Evolutionary conservation across 2,113 vertebrate genomes (phyloP).

Genomic region (Microcebus lehilahytsara): DNA sequence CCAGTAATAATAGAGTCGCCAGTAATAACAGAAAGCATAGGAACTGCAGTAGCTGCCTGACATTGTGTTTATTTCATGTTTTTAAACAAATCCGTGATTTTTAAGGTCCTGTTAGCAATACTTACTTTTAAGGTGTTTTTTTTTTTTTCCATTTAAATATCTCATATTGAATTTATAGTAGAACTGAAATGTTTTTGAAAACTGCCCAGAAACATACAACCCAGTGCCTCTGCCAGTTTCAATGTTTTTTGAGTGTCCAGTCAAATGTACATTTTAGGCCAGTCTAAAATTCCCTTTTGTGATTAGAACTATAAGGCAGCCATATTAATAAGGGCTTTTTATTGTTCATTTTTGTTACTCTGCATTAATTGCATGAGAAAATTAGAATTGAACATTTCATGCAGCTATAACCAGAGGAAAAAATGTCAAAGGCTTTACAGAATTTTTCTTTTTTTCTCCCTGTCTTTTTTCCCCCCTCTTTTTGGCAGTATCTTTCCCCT

Average conservation of each 20-base stretch:
- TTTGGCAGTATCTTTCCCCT: background rate
- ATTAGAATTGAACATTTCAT: constrained; percentile 19
- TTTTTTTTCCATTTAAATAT: background rate
- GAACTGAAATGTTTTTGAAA: background rate
- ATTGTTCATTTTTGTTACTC: constrained; percentile 27
- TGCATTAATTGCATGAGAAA: constrained; percentile 23
- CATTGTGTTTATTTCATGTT: background rate
- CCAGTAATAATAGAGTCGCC: background rate
- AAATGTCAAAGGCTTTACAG: constrained; percentile 38
- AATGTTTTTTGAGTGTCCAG: background rate
- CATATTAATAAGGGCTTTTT: background rate
- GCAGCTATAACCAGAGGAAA: background rate
- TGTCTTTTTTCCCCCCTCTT: background rate
- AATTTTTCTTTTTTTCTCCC: background rate
- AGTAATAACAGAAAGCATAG: background rate
- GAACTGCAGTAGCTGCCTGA: background rate
- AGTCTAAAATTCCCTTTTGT: constrained; percentile 40
- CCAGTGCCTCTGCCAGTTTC: background rate
- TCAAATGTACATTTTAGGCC: constrained; percentile 25
- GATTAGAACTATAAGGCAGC: constrained; percentile 21
- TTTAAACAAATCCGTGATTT: background rate
- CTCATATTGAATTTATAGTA: background rate
- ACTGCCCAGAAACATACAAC: background rate
- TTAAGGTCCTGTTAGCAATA: background rate
- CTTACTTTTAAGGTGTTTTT: background rate